Percentiles rank a stretch among this genome's conserved stretches.
Evolutionary conservation across 2,888 invertebrate genomes (phyloP).

Genomic region (Dastarcus helophoroides): DNA sequence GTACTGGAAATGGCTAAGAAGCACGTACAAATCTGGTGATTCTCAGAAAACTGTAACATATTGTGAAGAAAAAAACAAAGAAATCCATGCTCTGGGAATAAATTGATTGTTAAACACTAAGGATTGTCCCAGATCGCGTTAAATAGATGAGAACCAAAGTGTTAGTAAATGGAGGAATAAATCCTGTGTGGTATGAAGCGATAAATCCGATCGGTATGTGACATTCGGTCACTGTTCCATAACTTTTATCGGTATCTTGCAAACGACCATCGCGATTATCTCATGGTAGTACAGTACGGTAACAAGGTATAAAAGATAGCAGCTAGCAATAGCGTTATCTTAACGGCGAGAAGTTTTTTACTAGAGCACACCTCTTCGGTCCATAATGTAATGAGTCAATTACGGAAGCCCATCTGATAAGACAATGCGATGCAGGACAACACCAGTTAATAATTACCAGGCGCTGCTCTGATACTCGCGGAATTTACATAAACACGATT

Average conservation of each 20-base stretch:
- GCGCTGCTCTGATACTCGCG: constrained; percentile 26
- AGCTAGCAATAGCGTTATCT: constrained; percentile 28
- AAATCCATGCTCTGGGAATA: no score
- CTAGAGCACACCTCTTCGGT: constrained; percentile 32
- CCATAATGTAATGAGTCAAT: constrained; percentile 37
- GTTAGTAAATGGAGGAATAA: not conserved
- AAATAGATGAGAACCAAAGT: no score
- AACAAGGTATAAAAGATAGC: constrained; percentile 28
- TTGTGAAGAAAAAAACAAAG: no score
- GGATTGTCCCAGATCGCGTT: no score
- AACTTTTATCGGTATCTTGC: constrained; percentile 20
- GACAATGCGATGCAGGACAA: constrained; percentile 30
- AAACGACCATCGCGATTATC: constrained; percentile 29
- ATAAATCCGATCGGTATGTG: constrained; percentile 14
- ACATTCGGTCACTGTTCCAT: constrained; percentile 15
- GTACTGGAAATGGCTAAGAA: no score
- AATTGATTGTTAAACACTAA: no score
- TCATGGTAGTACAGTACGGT: constrained; percentile 22
- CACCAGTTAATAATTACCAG: constrained; percentile 35
- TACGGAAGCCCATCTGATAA: constrained; percentile 35
- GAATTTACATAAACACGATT: constrained; percentile 37
- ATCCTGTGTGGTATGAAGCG: constrained; percentile 1
- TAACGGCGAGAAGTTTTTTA: constrained; percentile 36
- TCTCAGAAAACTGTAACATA: no score
- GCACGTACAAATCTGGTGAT: no score